Evolutionary conservation across 2,113 vertebrate genomes (phyloP).

Genomic region (Prolemur simus): DNA sequence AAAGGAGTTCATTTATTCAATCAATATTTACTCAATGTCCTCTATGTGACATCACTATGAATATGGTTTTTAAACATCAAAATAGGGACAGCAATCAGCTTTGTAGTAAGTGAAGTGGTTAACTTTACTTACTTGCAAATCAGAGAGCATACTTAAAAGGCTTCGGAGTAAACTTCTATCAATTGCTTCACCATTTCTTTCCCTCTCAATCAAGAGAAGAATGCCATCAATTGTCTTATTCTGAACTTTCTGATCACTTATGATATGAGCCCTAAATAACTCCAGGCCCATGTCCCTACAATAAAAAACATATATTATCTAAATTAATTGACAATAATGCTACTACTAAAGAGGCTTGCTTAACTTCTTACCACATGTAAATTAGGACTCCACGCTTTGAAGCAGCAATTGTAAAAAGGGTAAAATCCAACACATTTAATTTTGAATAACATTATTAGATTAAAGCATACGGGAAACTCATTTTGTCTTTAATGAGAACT

Average conservation of each 20-base stretch:
- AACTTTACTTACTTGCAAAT: slow-evolving; percentile 91
- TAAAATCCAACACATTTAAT: slow-evolving; percentile 58
- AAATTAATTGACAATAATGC: slow-evolving; percentile 50
- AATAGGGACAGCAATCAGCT: slow-evolving; percentile 10
- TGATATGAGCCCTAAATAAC: slow-evolving; percentile 98
- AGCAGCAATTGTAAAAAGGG: slow-evolving; percentile 55
- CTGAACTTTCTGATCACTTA: slow-evolving; percentile 98
- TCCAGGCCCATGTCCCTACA: slow-evolving; percentile 99
- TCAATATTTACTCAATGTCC: slow-evolving; percentile 37
- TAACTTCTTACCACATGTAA: slow-evolving; percentile 38
- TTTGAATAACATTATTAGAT: slow-evolving; percentile 53
- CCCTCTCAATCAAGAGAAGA: slow-evolving; percentile 95
- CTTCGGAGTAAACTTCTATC: slow-evolving; percentile 97
- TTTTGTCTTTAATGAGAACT: slow-evolving; percentile 59
- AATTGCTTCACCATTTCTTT: slow-evolving; percentile 96
- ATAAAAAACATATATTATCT: slow-evolving; percentile 46
- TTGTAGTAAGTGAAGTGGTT: neutral
- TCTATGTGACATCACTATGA: slow-evolving; percentile 13
- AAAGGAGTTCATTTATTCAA: slow-evolving; percentile 44
- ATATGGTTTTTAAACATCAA: slow-evolving; percentile 43
- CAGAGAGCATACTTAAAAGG: slow-evolving; percentile 98
- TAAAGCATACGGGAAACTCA: slow-evolving; percentile 39
- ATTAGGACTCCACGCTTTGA: slow-evolving; percentile 45
- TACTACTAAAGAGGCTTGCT: slow-evolving; percentile 10
- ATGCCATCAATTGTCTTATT: slow-evolving; percentile 99